Evolutionary conservation across 2,113 vertebrate genomes (phyloP).

Genomic region (Porphyrio hochstetteri): DNA sequence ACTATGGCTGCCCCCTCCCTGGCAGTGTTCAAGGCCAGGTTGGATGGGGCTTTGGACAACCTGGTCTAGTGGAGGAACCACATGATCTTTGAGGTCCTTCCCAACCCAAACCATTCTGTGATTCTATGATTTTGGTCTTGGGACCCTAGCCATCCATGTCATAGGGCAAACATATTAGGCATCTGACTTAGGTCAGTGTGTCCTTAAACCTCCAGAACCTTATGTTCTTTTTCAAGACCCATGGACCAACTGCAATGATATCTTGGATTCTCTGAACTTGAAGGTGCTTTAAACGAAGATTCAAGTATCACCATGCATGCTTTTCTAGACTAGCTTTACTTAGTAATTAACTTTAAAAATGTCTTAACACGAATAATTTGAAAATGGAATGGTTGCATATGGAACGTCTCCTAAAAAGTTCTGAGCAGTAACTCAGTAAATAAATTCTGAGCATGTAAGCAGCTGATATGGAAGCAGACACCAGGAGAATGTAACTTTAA

Average conservation of each 20-base stretch:
- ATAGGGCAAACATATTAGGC: neutral
- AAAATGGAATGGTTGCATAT: neutral
- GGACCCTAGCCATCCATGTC: neutral
- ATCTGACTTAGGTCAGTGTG: neutral
- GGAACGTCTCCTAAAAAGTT: neutral
- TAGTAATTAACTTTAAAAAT: neutral
- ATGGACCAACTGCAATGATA: neutral
- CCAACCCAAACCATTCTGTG: too few species aligned
- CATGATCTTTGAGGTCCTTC: too few species aligned
- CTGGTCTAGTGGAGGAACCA: too few species aligned
- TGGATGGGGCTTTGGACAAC: too few species aligned
- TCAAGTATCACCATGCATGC: fast-evolving
- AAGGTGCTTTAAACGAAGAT: neutral
- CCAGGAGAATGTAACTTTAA: neutral
- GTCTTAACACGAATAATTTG: neutral
- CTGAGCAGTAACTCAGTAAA: neutral
- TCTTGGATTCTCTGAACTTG: neutral
- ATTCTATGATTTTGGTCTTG: neutral
- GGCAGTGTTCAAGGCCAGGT: too few species aligned
- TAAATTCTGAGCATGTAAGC: neutral
- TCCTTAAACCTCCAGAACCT: neutral
- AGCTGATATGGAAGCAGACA: neutral
- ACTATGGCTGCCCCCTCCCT: too few species aligned
- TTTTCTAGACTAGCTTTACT: neutral
- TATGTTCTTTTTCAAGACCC: neutral